A percentile compares a stretch with the other conserved stretches of the same genome.
Conservation (phyloP, 2,113 vertebrate genomes). For the Forbesichthys agassizii region DNA sequence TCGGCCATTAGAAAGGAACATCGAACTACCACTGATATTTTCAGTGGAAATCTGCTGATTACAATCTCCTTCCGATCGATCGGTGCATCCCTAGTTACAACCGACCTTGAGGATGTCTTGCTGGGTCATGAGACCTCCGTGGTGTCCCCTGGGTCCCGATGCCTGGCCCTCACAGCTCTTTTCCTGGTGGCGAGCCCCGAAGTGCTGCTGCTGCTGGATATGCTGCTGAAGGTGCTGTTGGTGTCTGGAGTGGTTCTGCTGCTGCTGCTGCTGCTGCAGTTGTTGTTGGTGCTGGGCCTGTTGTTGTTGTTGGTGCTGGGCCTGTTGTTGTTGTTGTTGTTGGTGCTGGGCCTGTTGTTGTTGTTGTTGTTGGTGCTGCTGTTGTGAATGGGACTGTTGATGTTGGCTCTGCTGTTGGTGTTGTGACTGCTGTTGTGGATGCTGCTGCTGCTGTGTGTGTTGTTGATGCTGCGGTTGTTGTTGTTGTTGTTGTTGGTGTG, state of each 20-base stretch:
- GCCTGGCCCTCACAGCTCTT: constrained; percentile 91
- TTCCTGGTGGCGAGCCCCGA: constrained; percentile 85
- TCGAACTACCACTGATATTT: constrained; percentile 17
- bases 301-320: constrained; percentile 79
- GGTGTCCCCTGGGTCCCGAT: constrained; percentile 78
- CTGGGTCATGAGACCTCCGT: constrained; percentile 82
- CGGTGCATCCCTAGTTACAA: constrained; percentile 43
- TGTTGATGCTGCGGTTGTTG: constrained; percentile 66
- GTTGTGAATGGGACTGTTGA: constrained; percentile 69
- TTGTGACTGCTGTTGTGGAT: constrained; percentile 80
- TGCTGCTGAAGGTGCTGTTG: constrained; percentile 79
- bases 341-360: constrained; percentile 77
- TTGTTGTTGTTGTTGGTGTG: constrained; percentile 66
- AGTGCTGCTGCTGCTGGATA: constrained; percentile 85
- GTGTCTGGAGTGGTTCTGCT: constrained; percentile 74
- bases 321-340: constrained; percentile 76
- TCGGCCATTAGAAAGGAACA: too few relatives aligned
- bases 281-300: constrained; percentile 74
- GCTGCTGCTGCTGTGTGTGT: constrained; percentile 73
- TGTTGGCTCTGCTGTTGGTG: constrained; percentile 86
- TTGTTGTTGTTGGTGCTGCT: constrained; percentile 63
- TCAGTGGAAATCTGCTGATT: too few relatives aligned
- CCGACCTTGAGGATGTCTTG: constrained; percentile 80
- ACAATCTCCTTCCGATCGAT: too few relatives aligned
- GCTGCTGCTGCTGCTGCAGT: constrained; percentile 63